Evolutionary conservation across 1,140 invertebrate species (phyloP).

Genomic region (Tigriopus japonicus): DNA sequence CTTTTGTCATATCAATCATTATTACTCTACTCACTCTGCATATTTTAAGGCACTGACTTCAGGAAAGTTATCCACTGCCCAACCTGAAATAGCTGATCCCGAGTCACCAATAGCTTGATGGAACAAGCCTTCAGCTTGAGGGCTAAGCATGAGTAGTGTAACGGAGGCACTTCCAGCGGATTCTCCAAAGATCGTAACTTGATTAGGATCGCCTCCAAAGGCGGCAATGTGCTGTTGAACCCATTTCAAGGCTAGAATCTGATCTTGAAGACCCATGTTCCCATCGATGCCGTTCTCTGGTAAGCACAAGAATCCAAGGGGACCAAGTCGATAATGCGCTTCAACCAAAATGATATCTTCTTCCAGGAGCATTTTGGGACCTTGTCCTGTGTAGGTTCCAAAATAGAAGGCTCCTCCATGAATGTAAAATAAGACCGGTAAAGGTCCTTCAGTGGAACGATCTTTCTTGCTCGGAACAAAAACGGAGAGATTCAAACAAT

Average conservation of each 20-base stretch:
- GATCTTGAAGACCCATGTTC: slow-evolving; percentile 32
- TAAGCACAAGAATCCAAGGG: slow-evolving; percentile 26
- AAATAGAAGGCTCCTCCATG: slow-evolving; percentile 12
- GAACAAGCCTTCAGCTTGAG: slow-evolving; percentile 17
- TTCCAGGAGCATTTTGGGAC: slow-evolving; percentile 17
- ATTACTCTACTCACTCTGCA: too few relatives aligned
- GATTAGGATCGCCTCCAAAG: slow-evolving; percentile 28
- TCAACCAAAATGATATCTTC: slow-evolving; percentile 18
- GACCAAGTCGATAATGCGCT: slow-evolving; percentile 18
- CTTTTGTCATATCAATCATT: too few relatives aligned
- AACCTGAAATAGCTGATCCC: not conserved
- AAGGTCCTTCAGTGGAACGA: not conserved
- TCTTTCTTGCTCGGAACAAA: not conserved
- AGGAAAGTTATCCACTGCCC: not conserved
- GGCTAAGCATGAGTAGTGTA: slow-evolving; percentile 34
- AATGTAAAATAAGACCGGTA: slow-evolving; percentile 15
- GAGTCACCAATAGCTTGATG: not conserved
- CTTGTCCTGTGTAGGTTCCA: slow-evolving; percentile 8
- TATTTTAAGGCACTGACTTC: not conserved
- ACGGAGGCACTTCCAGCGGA: slow-evolving; percentile 34
- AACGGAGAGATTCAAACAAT: not conserved
- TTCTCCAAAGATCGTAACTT: slow-evolving; percentile 30
- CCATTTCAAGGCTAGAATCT: slow-evolving; percentile 27
- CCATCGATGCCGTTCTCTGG: slow-evolving; percentile 25
- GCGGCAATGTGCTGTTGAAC: slow-evolving; percentile 26